These are phyloP conservation scores for Diacarnus erythraeanus DNA, from an alignment of 37 sponge, comb jelly and placozoan species.

Conservation along the genomic window DNA sequence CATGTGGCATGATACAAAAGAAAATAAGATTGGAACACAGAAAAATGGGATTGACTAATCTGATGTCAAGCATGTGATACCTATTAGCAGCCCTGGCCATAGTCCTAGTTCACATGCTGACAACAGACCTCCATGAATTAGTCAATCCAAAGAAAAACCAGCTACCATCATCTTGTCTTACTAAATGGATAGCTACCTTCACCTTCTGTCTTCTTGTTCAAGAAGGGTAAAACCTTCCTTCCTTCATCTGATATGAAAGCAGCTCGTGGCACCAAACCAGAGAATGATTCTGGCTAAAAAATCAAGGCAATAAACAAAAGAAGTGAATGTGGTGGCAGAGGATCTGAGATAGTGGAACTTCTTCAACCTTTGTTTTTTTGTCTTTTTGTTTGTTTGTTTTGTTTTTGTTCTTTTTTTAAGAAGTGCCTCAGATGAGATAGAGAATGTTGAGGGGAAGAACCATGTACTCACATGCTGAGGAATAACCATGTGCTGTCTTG, in stretches of 20 bases:
- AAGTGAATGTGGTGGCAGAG: background rate
- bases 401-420: no score
- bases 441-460: background rate
- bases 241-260: slow-evolving; percentile 26
- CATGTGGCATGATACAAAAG: background rate
- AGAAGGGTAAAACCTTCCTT: slow-evolving; percentile 34
- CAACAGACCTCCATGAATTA: background rate
- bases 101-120: background rate
- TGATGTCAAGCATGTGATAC: background rate
- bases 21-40: background rate
- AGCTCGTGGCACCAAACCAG: background rate
- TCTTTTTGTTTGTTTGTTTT: no score
- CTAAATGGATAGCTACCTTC: no score
- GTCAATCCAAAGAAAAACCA: background rate
- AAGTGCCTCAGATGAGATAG: no score
- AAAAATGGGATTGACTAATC: background rate
- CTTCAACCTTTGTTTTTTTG: no score
- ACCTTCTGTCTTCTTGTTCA: slow-evolving; percentile 10
- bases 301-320: background rate
- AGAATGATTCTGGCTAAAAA: background rate
- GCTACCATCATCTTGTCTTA: background rate
- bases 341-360: background rate
- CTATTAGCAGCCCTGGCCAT: background rate
- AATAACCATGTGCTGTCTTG: slow-evolving; percentile 18
- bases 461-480: slow-evolving; percentile 4